A percentile compares a stretch with the other conserved stretches of the same genome.
phyloP scores from a whole-genome alignment of 2,888 invertebrate species.

The Galerucella pusilla region DNA sequence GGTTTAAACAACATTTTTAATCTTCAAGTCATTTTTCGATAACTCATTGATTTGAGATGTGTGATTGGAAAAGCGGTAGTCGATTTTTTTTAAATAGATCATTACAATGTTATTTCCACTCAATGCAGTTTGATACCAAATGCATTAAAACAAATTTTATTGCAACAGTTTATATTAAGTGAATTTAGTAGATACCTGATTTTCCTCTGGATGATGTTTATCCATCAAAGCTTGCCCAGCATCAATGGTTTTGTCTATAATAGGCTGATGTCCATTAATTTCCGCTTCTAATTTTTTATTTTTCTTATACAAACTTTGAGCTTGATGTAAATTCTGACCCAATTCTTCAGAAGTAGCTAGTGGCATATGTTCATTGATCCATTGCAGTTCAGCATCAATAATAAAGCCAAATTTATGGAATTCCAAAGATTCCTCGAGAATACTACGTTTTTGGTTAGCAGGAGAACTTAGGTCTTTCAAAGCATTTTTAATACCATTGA shows the following conservation, averaged over 20 bases:
- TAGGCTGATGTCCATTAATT: slow-evolving; percentile 85
- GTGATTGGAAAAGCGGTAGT: too few relatives aligned
- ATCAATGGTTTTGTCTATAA: slow-evolving; percentile 84
- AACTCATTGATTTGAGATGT: too few relatives aligned
- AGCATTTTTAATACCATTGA: slow-evolving; percentile 77
- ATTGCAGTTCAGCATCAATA: slow-evolving; percentile 91
- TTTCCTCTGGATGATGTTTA: slow-evolving; percentile 82
- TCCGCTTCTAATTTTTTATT: slow-evolving; percentile 94
- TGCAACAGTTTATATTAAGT: too few relatives aligned
- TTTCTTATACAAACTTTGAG: slow-evolving; percentile 91
- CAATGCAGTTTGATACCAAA: too few relatives aligned
- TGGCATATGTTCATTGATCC: slow-evolving; percentile 92
- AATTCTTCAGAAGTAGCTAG: slow-evolving; percentile 80
- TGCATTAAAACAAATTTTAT: too few relatives aligned
- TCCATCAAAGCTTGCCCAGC: slow-evolving; percentile 81
- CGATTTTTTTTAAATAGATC: too few relatives aligned
- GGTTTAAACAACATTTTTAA: too few relatives aligned
- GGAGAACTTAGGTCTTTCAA: slow-evolving; percentile 80
- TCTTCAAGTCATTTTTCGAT: too few relatives aligned
- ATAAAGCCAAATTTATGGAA: slow-evolving; percentile 95
- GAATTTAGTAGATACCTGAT: slow-evolving; percentile 69
- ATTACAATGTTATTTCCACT: too few relatives aligned
- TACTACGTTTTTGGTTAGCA: slow-evolving; percentile 76
- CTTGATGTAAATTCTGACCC: slow-evolving; percentile 90
- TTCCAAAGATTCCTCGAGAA: slow-evolving; percentile 84